phyloP scores from a whole-genome alignment of 2,888 invertebrate genomes.

The Orthonevra nobilis region DNA sequence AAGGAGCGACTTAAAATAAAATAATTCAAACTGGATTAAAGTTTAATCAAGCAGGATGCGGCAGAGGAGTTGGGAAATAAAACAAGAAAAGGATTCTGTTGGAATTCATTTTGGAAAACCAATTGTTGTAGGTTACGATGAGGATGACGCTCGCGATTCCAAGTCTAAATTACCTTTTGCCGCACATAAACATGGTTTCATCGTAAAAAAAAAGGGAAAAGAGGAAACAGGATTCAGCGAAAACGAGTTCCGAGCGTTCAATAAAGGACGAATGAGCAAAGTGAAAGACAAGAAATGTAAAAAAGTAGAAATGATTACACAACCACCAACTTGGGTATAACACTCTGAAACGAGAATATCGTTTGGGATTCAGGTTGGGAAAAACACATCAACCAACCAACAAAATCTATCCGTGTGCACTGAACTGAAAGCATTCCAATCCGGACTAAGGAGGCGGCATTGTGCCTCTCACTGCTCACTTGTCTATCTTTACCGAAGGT shows the following conservation, averaged over 20 bases:
- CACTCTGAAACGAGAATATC: conserved; percentile 57
- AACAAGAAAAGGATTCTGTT: conserved; percentile 16
- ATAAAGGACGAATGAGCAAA: too few relatives aligned
- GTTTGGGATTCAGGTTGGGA: conserved; percentile 12
- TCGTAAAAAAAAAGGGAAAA: not conserved
- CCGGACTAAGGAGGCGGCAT: conserved; percentile 1
- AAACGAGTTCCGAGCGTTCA: too few relatives aligned
- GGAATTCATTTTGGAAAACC: conserved; percentile 28
- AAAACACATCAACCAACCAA: conserved; percentile 28
- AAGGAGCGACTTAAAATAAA: conserved; percentile 43
- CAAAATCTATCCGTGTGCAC: conserved; percentile 48
- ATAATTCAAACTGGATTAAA: conserved; percentile 61
- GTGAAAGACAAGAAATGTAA: not conserved
- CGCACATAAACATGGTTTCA: conserved; percentile 59
- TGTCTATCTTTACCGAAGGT: conserved; percentile 1
- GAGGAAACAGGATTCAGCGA: not conserved
- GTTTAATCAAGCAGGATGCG: conserved; percentile 42
- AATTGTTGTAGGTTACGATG: not conserved
- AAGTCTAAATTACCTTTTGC: conserved; percentile 54
- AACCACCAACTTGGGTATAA: conserved; percentile 61
- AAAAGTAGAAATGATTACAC: conserved; percentile 42
- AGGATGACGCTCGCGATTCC: not conserved
- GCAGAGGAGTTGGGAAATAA: not conserved
- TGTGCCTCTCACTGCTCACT: conserved; percentile 8
- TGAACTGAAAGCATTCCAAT: conserved; percentile 61